A percentile compares a stretch with the other conserved stretches of the same genome.
phyloP scores from a whole-genome alignment of 2,888 invertebrate species.

The Tipula helvola region DNA sequence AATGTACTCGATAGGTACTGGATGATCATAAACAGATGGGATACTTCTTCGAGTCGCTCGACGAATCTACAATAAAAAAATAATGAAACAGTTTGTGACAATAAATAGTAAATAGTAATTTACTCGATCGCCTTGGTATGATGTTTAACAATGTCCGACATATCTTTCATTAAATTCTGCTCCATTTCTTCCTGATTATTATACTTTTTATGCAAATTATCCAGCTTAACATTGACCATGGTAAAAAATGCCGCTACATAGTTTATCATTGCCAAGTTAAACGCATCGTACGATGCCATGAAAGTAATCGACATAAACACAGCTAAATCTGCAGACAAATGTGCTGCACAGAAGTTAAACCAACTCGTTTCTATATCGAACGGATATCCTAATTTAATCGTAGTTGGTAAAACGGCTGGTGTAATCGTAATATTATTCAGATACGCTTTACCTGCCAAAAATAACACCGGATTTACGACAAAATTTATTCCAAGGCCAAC shows the following conservation, averaged over 20 bases:
- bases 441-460: neutral
- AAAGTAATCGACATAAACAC: no score
- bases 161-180: neutral
- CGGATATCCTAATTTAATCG: neutral
- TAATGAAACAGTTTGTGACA: neutral
- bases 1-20: conserved; percentile 6
- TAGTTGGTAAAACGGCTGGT: neutral
- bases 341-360: no score
- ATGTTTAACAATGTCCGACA: neutral
- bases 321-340: no score
- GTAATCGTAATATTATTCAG: neutral
- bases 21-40: neutral
- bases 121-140: neutral
- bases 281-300: no score
- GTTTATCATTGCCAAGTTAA: no score
- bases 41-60: neutral
- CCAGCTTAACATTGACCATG: neutral
- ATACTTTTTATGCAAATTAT: neutral
- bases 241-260: no score
- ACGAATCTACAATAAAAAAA: neutral
- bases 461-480: no score
- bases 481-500: neutral
- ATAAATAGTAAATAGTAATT: neutral
- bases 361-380: neutral
- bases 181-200: neutral